Conservation (phyloP, 2,888 invertebrate genomes). For the Amblyjoppa fuscipennis region DNA sequence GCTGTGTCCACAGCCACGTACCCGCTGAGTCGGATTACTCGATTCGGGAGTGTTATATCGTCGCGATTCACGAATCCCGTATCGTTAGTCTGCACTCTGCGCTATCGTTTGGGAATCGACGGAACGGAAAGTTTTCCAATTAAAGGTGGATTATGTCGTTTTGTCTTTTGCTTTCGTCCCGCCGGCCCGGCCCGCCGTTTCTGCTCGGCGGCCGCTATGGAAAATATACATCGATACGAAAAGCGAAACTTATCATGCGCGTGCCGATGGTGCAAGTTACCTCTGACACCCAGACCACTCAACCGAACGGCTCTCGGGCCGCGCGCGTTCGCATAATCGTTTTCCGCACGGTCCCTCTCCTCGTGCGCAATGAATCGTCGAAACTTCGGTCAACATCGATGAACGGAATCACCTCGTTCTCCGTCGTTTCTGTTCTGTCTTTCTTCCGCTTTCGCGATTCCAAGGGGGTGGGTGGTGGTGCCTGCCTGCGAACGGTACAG, state of each 20-base stretch:
- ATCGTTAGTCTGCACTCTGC: conserved; percentile 64
- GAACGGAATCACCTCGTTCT: conserved; percentile 68
- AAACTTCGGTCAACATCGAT: conserved; percentile 84
- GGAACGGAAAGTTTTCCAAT: conserved; percentile 83
- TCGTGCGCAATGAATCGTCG: conserved; percentile 81
- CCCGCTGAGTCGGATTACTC: conserved; percentile 51
- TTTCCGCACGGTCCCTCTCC: conserved; percentile 71
- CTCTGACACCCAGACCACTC: conserved; percentile 58
- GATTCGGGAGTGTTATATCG: conserved; percentile 69
- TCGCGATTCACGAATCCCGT: conserved; percentile 64
- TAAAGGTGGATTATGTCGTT: conserved; percentile 84
- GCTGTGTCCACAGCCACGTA: conserved; percentile 33
- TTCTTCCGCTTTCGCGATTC: conserved; percentile 44
- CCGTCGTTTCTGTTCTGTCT: conserved; percentile 26
- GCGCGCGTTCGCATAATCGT: conserved; percentile 69
- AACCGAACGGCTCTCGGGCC: neutral
- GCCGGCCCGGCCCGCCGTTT: conserved; percentile 49
- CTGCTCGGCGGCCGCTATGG: conserved; percentile 71
- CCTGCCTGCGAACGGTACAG: conserved; percentile 63
- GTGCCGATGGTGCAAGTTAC: conserved; percentile 48
- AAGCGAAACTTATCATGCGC: conserved; percentile 67
- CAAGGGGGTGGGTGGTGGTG: conserved; percentile 28
- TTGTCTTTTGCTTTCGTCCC: conserved; percentile 76
- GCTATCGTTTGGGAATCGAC: conserved; percentile 79
- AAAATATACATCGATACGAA: conserved; percentile 78